A percentile compares a stretch with the other conserved stretches of the same genome.
Conservation (phyloP, 1,140 invertebrate species). For the Zaprionus inermis region DNA sequence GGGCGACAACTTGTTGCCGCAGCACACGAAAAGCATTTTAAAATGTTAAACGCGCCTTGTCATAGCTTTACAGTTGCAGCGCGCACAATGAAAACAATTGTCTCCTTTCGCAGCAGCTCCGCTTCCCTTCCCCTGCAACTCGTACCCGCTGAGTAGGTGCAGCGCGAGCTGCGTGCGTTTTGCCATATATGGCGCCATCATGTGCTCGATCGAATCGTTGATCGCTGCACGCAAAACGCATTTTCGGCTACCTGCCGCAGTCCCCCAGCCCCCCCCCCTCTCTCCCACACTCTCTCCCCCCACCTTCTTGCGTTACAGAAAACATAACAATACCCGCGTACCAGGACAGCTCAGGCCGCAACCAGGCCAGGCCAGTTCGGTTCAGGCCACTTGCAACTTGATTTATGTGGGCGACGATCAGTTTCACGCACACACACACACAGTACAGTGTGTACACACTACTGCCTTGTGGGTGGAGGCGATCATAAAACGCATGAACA, state of each 20-base stretch:
- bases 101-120: constrained; percentile 46
- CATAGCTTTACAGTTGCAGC: constrained; percentile 65
- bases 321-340: constrained; percentile 65
- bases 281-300: not conserved
- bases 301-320: not conserved
- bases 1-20: constrained; percentile 42
- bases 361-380: constrained; percentile 27
- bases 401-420: constrained; percentile 73
- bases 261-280: not conserved
- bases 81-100: constrained; percentile 65
- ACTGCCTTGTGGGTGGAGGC: constrained; percentile 39
- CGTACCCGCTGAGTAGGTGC: constrained; percentile 55
- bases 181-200: constrained; percentile 74
- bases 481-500: constrained; percentile 61
- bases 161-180: constrained; percentile 58
- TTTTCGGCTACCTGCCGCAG: constrained; percentile 65
- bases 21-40: constrained; percentile 76
- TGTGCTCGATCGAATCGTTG: constrained; percentile 41
- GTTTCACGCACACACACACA: constrained; percentile 3
- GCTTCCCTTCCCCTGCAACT: not conserved
- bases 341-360: not conserved
- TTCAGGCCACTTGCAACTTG: constrained; percentile 61
- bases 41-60: constrained; percentile 75
- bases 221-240: constrained; percentile 73
- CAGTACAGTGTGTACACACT: no score